These are phyloP conservation scores for Poeciliopsis turrubarensis DNA, from an alignment of 2,113 vertebrate species.

Conservation along the genomic window DNA sequence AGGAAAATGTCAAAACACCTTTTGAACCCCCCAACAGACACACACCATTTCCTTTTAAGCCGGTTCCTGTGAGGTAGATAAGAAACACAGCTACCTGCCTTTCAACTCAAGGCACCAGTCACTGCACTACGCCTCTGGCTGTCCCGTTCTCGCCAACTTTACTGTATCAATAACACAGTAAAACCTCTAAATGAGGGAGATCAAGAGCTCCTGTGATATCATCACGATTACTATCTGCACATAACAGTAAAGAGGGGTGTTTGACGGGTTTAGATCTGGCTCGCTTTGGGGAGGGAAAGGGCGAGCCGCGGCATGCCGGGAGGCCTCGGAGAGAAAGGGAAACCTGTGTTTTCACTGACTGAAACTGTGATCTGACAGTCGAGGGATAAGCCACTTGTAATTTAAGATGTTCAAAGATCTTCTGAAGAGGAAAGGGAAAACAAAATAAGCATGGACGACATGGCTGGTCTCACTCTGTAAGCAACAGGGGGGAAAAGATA, in stretches of 20 bases:
- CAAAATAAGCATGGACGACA: slow-evolving; percentile 13
- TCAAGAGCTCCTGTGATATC: slow-evolving; percentile 66
- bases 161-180: slow-evolving; percentile 70
- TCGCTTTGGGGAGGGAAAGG: slow-evolving; percentile 50
- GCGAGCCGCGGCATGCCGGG: slow-evolving; percentile 62
- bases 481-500: not conserved
- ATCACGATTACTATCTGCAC: slow-evolving; percentile 60
- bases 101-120: slow-evolving; percentile 30
- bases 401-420: slow-evolving; percentile 65
- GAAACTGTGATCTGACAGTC: slow-evolving; percentile 64
- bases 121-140: slow-evolving; percentile 43
- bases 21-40: slow-evolving; percentile 20
- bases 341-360: slow-evolving; percentile 66
- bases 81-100: slow-evolving; percentile 45
- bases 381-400: slow-evolving; percentile 50
- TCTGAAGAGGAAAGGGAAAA: slow-evolving; percentile 49
- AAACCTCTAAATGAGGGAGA: slow-evolving; percentile 65
- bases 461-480: not conserved
- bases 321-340: slow-evolving; percentile 68
- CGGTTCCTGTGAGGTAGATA: slow-evolving; percentile 25
- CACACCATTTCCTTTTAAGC: slow-evolving; percentile 20
- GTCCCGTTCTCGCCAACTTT: slow-evolving; percentile 41
- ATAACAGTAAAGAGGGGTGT: slow-evolving; percentile 47
- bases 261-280: slow-evolving; percentile 54
- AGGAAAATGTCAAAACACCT: slow-evolving; percentile 43